These are phyloP conservation scores for Montipora sp. DNA, from an alignment of 64 coral and sea anemone genomes.

Conservation along the genomic window DNA sequence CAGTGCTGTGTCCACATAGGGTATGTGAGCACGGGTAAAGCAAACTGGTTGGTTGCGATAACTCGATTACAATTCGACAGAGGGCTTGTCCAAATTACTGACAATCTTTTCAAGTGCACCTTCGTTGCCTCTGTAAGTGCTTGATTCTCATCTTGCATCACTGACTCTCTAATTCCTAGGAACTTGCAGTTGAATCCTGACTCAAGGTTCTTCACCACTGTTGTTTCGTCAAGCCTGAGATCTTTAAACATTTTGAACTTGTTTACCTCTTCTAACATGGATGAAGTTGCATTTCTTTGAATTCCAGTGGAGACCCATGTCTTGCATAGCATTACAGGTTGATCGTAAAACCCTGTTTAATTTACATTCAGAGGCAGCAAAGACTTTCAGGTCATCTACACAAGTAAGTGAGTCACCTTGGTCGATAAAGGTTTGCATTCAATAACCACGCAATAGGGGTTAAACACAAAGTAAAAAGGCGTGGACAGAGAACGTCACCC, in stretches of 20 bases:
- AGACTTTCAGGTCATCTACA: constrained; percentile 25
- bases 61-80: constrained; percentile 1
- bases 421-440: background rate
- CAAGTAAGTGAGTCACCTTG: background rate
- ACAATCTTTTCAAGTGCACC: constrained; percentile 13
- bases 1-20: constrained; percentile 39
- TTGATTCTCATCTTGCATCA: constrained; percentile 8
- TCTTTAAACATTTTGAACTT: background rate
- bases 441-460: constrained; percentile 36
- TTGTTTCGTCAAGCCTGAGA: background rate
- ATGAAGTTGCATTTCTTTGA: constrained; percentile 46
- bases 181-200: background rate
- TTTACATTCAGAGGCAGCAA: constrained; percentile 27
- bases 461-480: constrained; percentile 34
- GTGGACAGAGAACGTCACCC: constrained; percentile 16
- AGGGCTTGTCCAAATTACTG: constrained; percentile 23
- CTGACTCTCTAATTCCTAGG: background rate
- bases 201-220: background rate
- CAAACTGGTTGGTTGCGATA: constrained; percentile 8
- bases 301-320: constrained; percentile 32
- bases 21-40: constrained; percentile 16
- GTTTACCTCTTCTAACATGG: background rate
- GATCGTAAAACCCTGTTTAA: constrained; percentile 28
- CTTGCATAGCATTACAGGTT: background rate
- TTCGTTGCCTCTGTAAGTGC: constrained; percentile 1